Conservation (phyloP, 1,140 invertebrate species). For the Sipha flava region DNA sequence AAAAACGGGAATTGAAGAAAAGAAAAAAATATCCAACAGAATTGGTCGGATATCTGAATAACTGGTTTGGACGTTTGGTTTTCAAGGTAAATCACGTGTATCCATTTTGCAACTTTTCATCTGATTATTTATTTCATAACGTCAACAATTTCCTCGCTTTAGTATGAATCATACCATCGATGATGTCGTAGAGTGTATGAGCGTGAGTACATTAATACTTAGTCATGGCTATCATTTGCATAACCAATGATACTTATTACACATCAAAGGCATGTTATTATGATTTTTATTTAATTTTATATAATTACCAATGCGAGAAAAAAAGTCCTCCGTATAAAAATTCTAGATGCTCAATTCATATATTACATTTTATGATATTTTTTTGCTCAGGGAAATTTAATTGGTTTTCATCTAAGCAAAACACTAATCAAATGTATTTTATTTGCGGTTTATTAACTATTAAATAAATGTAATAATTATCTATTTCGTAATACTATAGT, state of each 20-base stretch:
- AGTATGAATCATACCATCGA: neutral
- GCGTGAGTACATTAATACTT: neutral
- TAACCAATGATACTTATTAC: neutral
- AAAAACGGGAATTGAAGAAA: neutral
- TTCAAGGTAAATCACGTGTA: neutral
- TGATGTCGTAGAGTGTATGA: no score
- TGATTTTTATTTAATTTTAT: neutral
- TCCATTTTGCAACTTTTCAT: neutral
- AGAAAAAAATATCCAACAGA: neutral
- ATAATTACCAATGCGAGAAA: neutral
- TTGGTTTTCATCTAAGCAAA: neutral
- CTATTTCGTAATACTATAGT: no score
- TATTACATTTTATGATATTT: neutral
- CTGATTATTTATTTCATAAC: neutral
- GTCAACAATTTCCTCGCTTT: neutral
- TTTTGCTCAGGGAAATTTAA: neutral
- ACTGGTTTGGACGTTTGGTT: conserved; percentile 11
- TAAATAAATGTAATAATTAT: no score
- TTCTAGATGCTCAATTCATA: neutral
- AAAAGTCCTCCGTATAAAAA: neutral
- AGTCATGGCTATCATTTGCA: neutral
- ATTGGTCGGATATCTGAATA: neutral
- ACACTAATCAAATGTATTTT: no score
- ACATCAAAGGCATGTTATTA: neutral
- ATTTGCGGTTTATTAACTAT: no score